Evolutionary conservation across 92 coral and sea anemone species (phyloP), one percentile per base, ranked within the genome.

Genomic region (Meandrina meandrites): DNA sequence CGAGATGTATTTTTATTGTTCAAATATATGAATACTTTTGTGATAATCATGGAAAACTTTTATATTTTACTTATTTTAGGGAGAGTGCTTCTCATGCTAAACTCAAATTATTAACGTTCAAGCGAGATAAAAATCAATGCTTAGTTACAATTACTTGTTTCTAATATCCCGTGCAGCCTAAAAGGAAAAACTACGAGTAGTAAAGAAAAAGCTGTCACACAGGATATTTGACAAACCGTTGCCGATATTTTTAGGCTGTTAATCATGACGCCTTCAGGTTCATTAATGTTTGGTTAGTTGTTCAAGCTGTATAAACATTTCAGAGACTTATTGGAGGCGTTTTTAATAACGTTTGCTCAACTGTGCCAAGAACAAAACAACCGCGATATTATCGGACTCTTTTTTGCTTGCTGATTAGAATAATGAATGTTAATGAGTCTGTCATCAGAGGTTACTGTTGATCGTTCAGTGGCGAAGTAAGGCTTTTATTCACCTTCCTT

Each of bases 301-400:
- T 24, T 8, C 37, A 40, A 72, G 80, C 71, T 83, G 22, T 54
- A 18, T 22, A 71, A 56, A 83, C 28, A 35, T 24, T 6, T 18
- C 34, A 51, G 7, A 34, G 24, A 11, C 24, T 71, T 1, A 10
- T 82, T 17, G 13, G 79, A 32, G 36, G 18, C 14, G 31, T 72
- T 73, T 28, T 19, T 50, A 50, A 48, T 70, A 16, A 8, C 3
- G 78, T 82, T 82, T 68, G 78, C 15, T 71, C 86, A 82, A 30
- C 86, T 82, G 86, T 37, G 11, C 12, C 70, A 2, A 19, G 37
- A 47, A 47, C 37, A 50, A 68, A 82, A 67, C 80, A 56, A 6
- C 54, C 8, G 34, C 5, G 18, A 71, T 32, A 53, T 22, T 51
- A 82, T 71, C 69, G 18, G 31, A 10, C 32, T 0, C 5, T 56